Conservation (phyloP, 1,140 invertebrate genomes). For the Pomacea maculata region DNA sequence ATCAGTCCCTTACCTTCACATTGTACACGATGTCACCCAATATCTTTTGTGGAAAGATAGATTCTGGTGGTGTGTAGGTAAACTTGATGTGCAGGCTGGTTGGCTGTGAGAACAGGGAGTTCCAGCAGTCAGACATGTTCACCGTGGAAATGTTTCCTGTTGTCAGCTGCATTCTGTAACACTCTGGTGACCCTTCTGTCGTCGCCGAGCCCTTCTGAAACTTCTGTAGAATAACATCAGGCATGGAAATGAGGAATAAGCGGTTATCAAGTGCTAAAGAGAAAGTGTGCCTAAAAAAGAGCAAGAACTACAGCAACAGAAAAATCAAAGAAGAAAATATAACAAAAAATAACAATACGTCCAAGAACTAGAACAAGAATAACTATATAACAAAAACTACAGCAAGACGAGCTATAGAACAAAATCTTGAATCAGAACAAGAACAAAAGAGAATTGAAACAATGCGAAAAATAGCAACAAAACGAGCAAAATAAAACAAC, state of each 20-base stretch:
- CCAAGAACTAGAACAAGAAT: no score
- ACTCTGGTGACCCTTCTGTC: constrained; percentile 23
- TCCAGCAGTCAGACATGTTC: constrained; percentile 5
- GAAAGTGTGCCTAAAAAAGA: no score
- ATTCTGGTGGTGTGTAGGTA: constrained; percentile 32
- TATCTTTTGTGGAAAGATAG: constrained; percentile 36
- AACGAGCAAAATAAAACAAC: no score
- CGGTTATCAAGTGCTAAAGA: no score
- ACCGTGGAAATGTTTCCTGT: constrained; percentile 26
- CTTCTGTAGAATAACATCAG: no score
- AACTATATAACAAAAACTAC: no score
- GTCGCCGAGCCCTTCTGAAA: rapidly evolving
- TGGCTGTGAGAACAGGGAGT: constrained; percentile 2
- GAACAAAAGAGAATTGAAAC: no score
- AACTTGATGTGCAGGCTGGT: constrained; percentile 38
- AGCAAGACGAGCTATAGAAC: no score
- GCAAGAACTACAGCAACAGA: neutral
- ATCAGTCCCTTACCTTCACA: constrained; percentile 26
- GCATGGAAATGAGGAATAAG: no score
- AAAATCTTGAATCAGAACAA: no score
- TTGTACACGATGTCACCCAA: constrained; percentile 54
- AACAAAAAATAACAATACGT: neutral
- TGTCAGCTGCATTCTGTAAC: constrained; percentile 34
- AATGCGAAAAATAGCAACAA: no score
- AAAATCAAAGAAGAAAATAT: neutral